phyloP scores from a whole-genome alignment of 2,888 invertebrate species.

The Monochamus alternatus region DNA sequence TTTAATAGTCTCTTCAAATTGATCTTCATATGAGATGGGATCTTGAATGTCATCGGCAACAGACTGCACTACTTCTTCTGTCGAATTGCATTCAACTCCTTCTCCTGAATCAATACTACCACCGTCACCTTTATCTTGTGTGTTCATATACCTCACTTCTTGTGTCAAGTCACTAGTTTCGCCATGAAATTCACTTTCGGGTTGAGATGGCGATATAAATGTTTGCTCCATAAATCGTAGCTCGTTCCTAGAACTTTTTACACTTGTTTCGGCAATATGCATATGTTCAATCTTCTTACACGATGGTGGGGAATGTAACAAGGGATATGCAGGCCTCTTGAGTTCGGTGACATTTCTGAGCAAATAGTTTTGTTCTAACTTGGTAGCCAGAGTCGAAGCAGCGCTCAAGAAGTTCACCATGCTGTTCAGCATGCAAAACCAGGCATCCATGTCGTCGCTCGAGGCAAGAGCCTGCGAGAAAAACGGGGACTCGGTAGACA shows the following conservation, averaged over 20 bases:
- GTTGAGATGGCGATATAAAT: neutral
- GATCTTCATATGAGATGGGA: neutral
- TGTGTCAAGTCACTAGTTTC: neutral
- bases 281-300: neutral
- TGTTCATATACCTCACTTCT: neutral
- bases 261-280: neutral
- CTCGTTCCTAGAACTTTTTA: neutral
- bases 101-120: neutral
- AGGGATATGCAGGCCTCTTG: neutral
- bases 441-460: slow-evolving; percentile 28
- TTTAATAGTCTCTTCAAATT: neutral
- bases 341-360: neutral
- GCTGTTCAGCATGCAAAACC: slow-evolving; percentile 34
- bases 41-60: neutral
- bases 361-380: slow-evolving; percentile 11
- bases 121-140: neutral
- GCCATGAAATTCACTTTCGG: neutral
- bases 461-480: slow-evolving; percentile 12
- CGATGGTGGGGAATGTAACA: neutral
- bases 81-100: slow-evolving; percentile 1
- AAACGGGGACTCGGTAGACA: slow-evolving; percentile 19
- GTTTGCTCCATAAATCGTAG: neutral
- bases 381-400: slow-evolving; percentile 19
- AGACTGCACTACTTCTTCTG: neutral
- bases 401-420: slow-evolving; percentile 32